phyloP scores from a whole-genome alignment of 2,888 invertebrate genomes.

The Diploptera punctata region DNA sequence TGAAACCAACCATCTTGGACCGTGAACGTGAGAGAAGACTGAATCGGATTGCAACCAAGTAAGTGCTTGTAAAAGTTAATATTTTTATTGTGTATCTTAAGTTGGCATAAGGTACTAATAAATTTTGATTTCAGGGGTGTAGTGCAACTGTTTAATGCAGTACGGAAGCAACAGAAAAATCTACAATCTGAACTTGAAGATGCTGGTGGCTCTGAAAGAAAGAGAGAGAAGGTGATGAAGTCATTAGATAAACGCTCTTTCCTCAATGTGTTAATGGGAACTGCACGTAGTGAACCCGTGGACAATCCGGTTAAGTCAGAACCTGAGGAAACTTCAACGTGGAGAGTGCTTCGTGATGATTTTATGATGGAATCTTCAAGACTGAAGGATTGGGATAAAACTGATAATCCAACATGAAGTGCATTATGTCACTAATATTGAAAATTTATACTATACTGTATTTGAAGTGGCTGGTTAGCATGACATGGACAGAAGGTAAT shows the following conservation, averaged over 20 bases:
- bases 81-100: neutral
- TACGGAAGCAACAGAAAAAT: slow-evolving; percentile 82
- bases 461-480: too few species aligned
- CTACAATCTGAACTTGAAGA: slow-evolving; percentile 69
- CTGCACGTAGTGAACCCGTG: slow-evolving; percentile 52
- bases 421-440: too few species aligned
- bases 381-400: slow-evolving; percentile 86
- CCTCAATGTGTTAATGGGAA: slow-evolving; percentile 79
- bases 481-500: too few species aligned
- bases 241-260: slow-evolving; percentile 78
- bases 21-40: slow-evolving; percentile 78
- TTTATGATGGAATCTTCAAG: slow-evolving; percentile 84
- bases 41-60: slow-evolving; percentile 82
- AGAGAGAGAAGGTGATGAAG: slow-evolving; percentile 77
- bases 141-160: slow-evolving; percentile 92
- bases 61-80: slow-evolving; percentile 46
- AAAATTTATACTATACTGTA: too few species aligned
- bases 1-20: slow-evolving; percentile 78
- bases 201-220: slow-evolving; percentile 78
- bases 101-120: neutral
- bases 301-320: slow-evolving; percentile 49
- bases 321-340: slow-evolving; percentile 48
- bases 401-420: neutral
- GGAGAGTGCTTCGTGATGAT: slow-evolving; percentile 73
- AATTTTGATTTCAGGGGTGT: slow-evolving; percentile 72